These are phyloP conservation scores for Sycophaga agraensis DNA, from an alignment of 1,140 invertebrate genomes.

Conservation along the genomic window DNA sequence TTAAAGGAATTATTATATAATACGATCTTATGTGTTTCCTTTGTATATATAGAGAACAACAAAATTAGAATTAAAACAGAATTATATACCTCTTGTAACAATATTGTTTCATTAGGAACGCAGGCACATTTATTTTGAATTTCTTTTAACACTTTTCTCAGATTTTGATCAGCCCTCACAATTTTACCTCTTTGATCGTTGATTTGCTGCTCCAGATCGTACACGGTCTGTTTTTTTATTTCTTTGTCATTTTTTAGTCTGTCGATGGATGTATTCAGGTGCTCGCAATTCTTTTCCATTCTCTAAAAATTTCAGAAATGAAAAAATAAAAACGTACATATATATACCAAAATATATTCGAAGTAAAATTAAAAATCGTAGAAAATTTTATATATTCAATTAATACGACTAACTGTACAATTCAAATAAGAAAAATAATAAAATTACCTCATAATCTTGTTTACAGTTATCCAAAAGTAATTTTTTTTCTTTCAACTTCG, in stretches of 20 bases:
- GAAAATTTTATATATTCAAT: too few species aligned
- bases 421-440: neutral
- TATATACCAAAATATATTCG: too few species aligned
- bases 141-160: conserved; percentile 43
- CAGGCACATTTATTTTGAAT: conserved; percentile 43
- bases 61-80: neutral
- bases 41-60: neutral
- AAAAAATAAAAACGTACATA: too few species aligned
- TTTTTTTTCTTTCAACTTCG: conserved; percentile 35
- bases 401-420: too few species aligned
- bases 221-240: conserved; percentile 36
- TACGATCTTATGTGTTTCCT: neutral
- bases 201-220: conserved; percentile 43
- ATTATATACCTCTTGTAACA: conserved; percentile 46
- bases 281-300: conserved; percentile 37
- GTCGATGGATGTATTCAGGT: conserved; percentile 37
- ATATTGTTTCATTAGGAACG: conserved; percentile 36
- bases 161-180: conserved; percentile 43
- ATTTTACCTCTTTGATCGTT: conserved; percentile 47
- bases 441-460: conserved; percentile 35
- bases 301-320: conserved; percentile 30
- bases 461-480: neutral
- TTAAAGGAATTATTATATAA: neutral
- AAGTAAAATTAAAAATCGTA: too few species aligned
- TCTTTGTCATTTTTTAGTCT: conserved; percentile 42